Evolutionary conservation across 2,888 invertebrate species (phyloP).

Genomic region (Hyposoter dolosus): DNA sequence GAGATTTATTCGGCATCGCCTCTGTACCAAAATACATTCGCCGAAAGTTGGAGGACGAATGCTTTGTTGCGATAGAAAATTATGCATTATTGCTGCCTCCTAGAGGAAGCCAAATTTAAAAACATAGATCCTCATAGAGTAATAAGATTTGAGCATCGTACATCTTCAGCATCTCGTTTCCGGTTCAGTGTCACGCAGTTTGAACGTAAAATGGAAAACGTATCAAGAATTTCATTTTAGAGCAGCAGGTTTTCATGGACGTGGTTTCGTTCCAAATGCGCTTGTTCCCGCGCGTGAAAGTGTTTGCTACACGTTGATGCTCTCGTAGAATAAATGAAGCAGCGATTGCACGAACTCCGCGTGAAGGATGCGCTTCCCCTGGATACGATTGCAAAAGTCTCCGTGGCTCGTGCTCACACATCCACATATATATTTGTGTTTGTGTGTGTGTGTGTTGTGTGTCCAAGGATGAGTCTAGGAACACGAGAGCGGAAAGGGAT

Average conservation of each 20-base stretch:
- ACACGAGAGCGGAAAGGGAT: slow-evolving; percentile 15
- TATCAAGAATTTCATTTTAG: background rate
- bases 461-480: slow-evolving; percentile 10
- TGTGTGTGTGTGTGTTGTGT: background rate
- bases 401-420: slow-evolving; percentile 14
- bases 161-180: no score
- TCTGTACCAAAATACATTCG: background rate
- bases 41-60: background rate
- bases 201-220: background rate
- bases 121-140: no score
- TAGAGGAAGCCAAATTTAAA: no score
- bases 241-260: background rate
- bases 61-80: background rate
- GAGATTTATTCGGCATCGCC: background rate
- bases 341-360: slow-evolving; percentile 6
- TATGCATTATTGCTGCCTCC: no score
- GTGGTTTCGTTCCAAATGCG: background rate
- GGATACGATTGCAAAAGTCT: slow-evolving; percentile 24
- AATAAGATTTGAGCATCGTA: no score
- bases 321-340: slow-evolving; percentile 30
- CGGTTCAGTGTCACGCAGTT: background rate
- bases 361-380: slow-evolving; percentile 28
- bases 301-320: background rate
- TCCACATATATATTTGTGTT: background rate
- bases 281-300: background rate